Base-by-base conservation (phyloP, 2,113 vertebrate species). In the Xiphophorus maculatus region DNA sequence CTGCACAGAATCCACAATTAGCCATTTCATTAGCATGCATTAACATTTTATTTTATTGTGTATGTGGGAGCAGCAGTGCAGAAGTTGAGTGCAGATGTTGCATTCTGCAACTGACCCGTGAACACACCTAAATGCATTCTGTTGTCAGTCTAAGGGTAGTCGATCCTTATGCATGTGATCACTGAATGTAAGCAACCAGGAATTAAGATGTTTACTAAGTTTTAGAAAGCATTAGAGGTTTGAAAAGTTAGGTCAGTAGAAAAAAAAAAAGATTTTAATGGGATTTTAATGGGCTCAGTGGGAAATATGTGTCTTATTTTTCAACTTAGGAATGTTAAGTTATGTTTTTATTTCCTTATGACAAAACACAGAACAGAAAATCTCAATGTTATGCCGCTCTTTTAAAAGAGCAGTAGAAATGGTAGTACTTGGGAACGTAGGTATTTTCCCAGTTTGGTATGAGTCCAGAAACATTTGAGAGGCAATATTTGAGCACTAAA, bases 1-100 rank as follows among this genome's bases (percentile, higher is more conserved):
- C 66, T 91, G 91, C 88, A 76, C 88, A 76, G 90, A 91, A 93
- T 94, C 89, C 80, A 87, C 91, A 92, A 92, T 94, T 95, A 94
- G 90, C 89, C 85, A 90, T 91, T 92, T 92, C 89, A 94, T 94
- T 93, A 94, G 91, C 89, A 93, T 92, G 88, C 84, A 93, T 94
- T 94, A 93, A 90, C 91, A 93, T 94, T 94, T 93, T 86, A 93
- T 93, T 93, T 92, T 85, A 89, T 88, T 82, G 89, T 90, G 86
- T 92, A 85, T 87, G 83, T 58, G 87, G 82, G 90, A 87, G 86
- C 87, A 84, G 81, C 79, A 72, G 84, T 62, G 67, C 79, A 81
- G 76, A 82, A 85, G 76, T 80, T 77, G 80, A 88, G 83, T 86
- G 84, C 90, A 92, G 71, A 87, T 81, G 77, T 78, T 69, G 82